These are phyloP conservation scores for Gulo gulo DNA, from an alignment of 2,113 vertebrate species.

Conservation along the genomic window DNA sequence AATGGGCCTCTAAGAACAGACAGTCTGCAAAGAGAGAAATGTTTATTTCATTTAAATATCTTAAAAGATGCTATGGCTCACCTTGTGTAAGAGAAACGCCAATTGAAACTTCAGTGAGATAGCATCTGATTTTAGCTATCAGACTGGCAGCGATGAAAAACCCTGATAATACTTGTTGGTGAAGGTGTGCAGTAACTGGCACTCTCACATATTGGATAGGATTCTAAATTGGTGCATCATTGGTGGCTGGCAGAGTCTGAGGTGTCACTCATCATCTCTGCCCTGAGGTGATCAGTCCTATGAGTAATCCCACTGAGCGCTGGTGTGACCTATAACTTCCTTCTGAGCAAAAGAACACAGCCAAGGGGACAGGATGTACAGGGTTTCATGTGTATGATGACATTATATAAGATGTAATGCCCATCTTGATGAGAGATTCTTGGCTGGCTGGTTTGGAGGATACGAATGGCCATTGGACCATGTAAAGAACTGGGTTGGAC, in stretches of 20 bases:
- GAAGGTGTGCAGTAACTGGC: not conserved
- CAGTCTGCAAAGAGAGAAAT: not conserved
- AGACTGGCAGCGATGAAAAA: not conserved
- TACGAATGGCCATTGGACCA: accelerated
- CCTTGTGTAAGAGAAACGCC: not conserved
- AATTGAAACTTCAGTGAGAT: not conserved
- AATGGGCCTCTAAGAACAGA: not conserved
- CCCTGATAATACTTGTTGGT: not conserved
- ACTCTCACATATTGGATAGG: not conserved
- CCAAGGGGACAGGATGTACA: not conserved
- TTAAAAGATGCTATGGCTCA: not conserved
- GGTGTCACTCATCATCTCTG: not conserved
- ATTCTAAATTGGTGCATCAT: not conserved
- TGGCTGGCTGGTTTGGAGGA: not conserved
- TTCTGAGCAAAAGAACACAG: not conserved
- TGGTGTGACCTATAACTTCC: no score
- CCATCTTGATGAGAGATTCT: not conserved
- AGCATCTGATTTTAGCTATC: not conserved
- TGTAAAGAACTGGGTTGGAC: not conserved
- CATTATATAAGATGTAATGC: not conserved
- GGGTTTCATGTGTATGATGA: not conserved
- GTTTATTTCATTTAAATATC: not conserved
- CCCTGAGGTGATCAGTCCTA: not conserved
- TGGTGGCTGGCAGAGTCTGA: not conserved
- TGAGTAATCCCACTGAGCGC: not conserved